These are phyloP conservation scores for Therioaphis trifolii DNA, from an alignment of 2,888 invertebrate species.

Conservation along the genomic window DNA sequence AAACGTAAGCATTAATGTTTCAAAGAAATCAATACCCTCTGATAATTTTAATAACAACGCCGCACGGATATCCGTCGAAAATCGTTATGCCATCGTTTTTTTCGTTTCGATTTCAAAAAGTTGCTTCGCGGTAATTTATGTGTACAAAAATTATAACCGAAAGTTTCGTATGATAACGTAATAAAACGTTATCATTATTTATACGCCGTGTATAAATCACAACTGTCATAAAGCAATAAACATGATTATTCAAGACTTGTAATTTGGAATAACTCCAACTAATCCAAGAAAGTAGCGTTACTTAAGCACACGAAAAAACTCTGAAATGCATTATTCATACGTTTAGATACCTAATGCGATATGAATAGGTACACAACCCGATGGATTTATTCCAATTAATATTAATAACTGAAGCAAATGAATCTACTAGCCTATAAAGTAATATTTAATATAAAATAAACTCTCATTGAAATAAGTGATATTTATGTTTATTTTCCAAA, in stretches of 20 bases:
- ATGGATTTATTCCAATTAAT: neutral
- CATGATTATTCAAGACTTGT: slow-evolving; percentile 32
- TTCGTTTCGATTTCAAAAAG: slow-evolving; percentile 26
- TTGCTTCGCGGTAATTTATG: neutral
- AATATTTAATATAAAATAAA: no score
- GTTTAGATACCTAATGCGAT: neutral
- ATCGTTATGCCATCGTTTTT: slow-evolving; percentile 12
- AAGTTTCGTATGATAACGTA: slow-evolving; percentile 41
- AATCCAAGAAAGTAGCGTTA: slow-evolving; percentile 26
- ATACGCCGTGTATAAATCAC: slow-evolving; percentile 12
- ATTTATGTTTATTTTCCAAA: no score
- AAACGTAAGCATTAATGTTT: slow-evolving; percentile 33
- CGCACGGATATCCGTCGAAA: neutral
- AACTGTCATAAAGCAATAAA: slow-evolving; percentile 32
- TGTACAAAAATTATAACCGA: neutral
- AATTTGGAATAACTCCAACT: slow-evolving; percentile 42
- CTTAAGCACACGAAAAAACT: neutral
- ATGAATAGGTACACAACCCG: neutral
- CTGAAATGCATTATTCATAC: neutral
- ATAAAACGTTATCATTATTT: slow-evolving; percentile 44
- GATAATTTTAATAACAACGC: neutral
- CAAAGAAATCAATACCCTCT: slow-evolving; percentile 5
- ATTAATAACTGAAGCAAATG: no score
- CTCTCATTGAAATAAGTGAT: no score
- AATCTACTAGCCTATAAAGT: no score